A percentile compares a stretch with the other conserved stretches of the same genome.
phyloP scores from a whole-genome alignment of 2,888 invertebrate species.

The Hirudinaria manillensis region DNA sequence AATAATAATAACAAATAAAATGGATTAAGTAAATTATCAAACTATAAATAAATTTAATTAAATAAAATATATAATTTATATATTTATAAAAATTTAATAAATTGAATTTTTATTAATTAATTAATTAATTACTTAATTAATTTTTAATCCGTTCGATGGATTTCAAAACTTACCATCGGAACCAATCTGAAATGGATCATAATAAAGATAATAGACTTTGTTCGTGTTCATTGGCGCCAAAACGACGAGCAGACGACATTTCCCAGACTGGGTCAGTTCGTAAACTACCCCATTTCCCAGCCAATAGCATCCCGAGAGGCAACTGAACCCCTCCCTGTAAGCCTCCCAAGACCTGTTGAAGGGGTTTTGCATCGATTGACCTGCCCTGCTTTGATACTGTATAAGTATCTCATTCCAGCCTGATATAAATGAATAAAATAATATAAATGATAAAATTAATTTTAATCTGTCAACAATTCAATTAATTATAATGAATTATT shows the following conservation, averaged over 20 bases:
- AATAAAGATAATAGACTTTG: background rate
- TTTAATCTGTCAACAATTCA: too few species aligned
- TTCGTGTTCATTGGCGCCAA: background rate
- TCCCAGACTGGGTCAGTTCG: background rate
- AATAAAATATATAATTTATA: too few species aligned
- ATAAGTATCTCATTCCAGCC: background rate
- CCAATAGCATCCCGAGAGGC: background rate
- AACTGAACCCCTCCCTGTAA: background rate
- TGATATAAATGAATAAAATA: background rate
- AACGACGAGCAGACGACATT: background rate
- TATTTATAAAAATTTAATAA: too few species aligned
- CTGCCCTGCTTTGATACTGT: background rate
- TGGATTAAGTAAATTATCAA: too few species aligned
- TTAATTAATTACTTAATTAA: too few species aligned
- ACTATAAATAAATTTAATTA: too few species aligned
- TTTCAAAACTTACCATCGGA: background rate
- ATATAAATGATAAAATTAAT: too few species aligned
- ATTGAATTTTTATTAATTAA: too few species aligned
- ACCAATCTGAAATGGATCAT: conserved; percentile 9
- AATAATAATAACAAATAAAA: too few species aligned
- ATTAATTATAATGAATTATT: too few species aligned
- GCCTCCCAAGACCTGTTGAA: background rate
- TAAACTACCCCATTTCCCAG: background rate
- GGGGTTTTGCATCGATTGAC: background rate
- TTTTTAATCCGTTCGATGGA: too few species aligned